Conservation (phyloP, 2,797 vertebrate genomes). For the Centroberyx gerrardi region DNA sequence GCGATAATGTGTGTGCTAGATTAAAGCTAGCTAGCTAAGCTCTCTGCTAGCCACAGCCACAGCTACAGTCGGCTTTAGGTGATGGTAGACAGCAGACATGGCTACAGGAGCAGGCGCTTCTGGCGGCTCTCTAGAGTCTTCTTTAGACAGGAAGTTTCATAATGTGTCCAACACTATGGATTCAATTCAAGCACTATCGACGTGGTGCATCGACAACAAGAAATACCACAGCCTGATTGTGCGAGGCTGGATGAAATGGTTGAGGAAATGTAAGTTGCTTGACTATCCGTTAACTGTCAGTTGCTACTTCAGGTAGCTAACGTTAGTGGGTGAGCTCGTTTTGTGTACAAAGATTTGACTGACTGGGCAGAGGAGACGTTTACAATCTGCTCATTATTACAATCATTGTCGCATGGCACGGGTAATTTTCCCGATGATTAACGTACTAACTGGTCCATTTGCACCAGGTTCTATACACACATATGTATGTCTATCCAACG, state of each 20-base stretch:
- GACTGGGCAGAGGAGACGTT: neutral
- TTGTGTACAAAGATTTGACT: neutral
- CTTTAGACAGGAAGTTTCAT: constrained; percentile 91
- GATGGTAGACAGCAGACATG: constrained; percentile 82
- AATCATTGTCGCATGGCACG: neutral
- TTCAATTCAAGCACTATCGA: constrained; percentile 94
- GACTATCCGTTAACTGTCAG: neutral
- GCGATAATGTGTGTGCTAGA: constrained; percentile 28
- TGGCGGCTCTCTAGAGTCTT: constrained; percentile 88
- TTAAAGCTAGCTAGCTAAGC: constrained; percentile 66
- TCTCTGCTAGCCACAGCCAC: constrained; percentile 59
- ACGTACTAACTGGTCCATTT: no score
- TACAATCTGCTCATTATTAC: neutral
- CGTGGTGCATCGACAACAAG: constrained; percentile 98
- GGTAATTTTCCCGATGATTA: no score
- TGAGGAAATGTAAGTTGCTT: constrained; percentile 92
- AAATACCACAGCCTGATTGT: constrained; percentile 94
- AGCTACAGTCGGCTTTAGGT: constrained; percentile 50
- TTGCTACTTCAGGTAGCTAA: neutral
- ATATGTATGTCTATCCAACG: neutral
- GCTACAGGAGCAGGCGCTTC: constrained; percentile 85
- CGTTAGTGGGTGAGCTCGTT: neutral
- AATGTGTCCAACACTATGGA: constrained; percentile 95
- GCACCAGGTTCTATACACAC: neutral
- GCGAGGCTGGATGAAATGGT: constrained; percentile 93